Conservation (phyloP, 2,797 vertebrate genomes). For the Hoplostethus atlanticus region DNA sequence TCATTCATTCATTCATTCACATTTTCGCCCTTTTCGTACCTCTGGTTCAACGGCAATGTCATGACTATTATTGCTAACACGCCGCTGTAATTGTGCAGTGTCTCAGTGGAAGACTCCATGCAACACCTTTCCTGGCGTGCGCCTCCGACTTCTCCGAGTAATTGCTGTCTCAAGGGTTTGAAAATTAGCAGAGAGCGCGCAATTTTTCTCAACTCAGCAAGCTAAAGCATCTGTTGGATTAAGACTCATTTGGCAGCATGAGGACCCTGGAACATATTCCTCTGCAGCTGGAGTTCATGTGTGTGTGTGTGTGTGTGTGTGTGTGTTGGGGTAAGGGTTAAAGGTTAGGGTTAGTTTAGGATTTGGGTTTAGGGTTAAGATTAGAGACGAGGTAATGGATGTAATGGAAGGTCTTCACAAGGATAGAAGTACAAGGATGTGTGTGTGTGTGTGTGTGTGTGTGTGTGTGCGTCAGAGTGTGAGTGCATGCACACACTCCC, state of each 20-base stretch:
- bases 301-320: neutral
- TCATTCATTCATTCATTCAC: neutral
- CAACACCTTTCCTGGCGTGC: neutral
- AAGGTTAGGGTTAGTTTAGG: no score
- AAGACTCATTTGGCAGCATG: constrained; percentile 49
- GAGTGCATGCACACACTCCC: no score
- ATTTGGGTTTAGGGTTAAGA: no score
- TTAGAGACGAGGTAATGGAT: no score
- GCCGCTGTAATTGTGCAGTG: neutral
- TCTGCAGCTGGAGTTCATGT: constrained; percentile 47
- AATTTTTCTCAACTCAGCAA: constrained; percentile 31
- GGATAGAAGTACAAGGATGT: no score
- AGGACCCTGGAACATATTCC: constrained; percentile 28
- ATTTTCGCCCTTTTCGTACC: no score
- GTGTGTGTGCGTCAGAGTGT: no score
- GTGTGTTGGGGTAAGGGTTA: neutral
- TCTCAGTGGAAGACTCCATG: neutral
- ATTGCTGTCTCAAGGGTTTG: constrained; percentile 7
- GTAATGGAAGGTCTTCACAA: no score
- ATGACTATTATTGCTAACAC: constrained; percentile 21
- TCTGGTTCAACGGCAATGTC: neutral
- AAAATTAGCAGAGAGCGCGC: constrained; percentile 28
- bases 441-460: no score
- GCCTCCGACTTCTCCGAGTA: neutral
- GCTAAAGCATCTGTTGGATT: constrained; percentile 59